These are phyloP conservation scores for Coccyzus lansbergi DNA, from an alignment of 2,797 vertebrate genomes.

Conservation along the genomic window DNA sequence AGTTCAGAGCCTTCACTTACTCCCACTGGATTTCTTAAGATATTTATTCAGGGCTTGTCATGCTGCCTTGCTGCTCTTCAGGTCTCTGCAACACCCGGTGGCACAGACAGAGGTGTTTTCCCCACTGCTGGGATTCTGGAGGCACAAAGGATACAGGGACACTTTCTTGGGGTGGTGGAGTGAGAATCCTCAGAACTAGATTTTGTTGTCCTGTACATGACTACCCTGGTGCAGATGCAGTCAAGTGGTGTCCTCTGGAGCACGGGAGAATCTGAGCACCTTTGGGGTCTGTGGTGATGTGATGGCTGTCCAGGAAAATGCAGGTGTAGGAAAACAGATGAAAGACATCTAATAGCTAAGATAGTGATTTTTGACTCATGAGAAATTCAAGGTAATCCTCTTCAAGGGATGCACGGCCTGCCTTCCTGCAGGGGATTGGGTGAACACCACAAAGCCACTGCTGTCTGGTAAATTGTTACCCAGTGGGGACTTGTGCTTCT, in stretches of 20 bases:
- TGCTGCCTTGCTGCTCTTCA: background rate
- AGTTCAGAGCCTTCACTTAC: background rate
- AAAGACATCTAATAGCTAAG: background rate
- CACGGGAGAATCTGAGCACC: background rate
- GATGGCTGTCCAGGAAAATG: background rate
- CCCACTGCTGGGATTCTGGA: background rate
- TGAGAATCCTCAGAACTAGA: too few relatives aligned
- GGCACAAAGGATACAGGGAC: rapidly evolving
- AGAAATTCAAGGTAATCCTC: background rate
- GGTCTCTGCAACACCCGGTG: background rate
- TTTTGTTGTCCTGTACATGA: background rate
- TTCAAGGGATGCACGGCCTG: background rate
- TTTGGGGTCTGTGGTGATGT: background rate
- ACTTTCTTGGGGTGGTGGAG: background rate
- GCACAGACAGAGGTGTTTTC: background rate
- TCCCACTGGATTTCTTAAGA: background rate
- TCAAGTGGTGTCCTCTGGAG: background rate
- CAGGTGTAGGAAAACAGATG: background rate
- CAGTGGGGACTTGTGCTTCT: background rate
- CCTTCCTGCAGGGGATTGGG: background rate
- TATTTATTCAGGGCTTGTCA: background rate
- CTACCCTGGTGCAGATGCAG: background rate
- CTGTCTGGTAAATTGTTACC: background rate
- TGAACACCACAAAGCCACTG: background rate
- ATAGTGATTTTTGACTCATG: background rate